A percentile compares a stretch with the other conserved stretches of the same genome.
Conservation (phyloP, 1,140 invertebrate genomes). For the Penaeus chinensis region DNA sequence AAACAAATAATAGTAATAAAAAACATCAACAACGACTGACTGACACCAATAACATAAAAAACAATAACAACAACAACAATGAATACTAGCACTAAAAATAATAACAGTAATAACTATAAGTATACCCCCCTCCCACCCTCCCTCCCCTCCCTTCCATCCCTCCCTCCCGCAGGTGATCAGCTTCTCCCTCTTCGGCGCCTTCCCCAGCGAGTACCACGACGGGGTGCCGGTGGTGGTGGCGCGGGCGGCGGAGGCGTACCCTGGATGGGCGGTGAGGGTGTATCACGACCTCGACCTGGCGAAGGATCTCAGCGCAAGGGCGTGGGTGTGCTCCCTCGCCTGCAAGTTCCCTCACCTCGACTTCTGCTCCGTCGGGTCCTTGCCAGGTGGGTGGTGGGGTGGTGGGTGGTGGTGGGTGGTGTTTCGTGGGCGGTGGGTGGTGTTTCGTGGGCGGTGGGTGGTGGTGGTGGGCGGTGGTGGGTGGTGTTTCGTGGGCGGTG, state of each 20-base stretch:
- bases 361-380: slow-evolving; percentile 16
- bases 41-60: too few relatives aligned
- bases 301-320: background rate
- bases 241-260: slow-evolving; percentile 13
- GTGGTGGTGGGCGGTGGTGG: background rate
- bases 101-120: too few relatives aligned
- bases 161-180: slow-evolving; percentile 23
- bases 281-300: slow-evolving; percentile 44
- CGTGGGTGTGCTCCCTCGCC: slow-evolving; percentile 27
- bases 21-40: too few relatives aligned
- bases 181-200: slow-evolving; percentile 40
- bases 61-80: too few relatives aligned
- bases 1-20: too few relatives aligned
- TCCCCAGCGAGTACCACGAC: slow-evolving; percentile 36
- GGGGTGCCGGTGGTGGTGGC: slow-evolving; percentile 9
- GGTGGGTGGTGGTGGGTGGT: too few relatives aligned
- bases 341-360: slow-evolving; percentile 32
- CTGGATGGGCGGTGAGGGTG: slow-evolving; percentile 37
- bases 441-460: background rate
- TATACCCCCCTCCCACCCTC: background rate
- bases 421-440: too few relatives aligned
- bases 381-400: slow-evolving; percentile 20
- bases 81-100: too few relatives aligned
- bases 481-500: too few relatives aligned
- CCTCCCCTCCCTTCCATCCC: background rate